Evolutionary conservation across 1,140 invertebrate genomes (phyloP).

Genomic region (Nilaparvata lugens): DNA sequence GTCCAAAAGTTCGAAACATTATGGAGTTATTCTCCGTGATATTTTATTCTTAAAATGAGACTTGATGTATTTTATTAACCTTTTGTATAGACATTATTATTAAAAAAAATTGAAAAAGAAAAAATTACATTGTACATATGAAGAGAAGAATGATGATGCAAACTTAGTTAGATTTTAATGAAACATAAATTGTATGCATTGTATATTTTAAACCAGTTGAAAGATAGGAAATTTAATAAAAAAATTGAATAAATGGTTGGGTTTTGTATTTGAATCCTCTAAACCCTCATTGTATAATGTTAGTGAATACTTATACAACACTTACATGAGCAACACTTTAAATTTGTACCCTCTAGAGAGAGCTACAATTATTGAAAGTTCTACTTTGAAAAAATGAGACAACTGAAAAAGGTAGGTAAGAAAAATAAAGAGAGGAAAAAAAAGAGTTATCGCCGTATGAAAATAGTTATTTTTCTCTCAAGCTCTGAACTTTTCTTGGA

Average conservation of each 20-base stretch:
- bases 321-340: too few relatives aligned
- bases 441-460: too few relatives aligned
- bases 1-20: neutral
- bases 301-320: too few relatives aligned
- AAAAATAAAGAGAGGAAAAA: too few relatives aligned
- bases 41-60: conserved; percentile 6
- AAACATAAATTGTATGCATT: conserved; percentile 17
- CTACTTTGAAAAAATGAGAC: too few relatives aligned
- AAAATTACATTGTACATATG: neutral
- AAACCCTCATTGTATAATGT: too few relatives aligned
- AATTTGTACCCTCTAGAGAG: too few relatives aligned
- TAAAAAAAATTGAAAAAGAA: neutral
- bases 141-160: conserved; percentile 4
- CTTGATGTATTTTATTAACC: conserved; percentile 17
- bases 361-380: too few relatives aligned
- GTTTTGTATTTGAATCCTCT: neutral
- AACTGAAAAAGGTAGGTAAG: too few relatives aligned
- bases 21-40: neutral
- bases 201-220: conserved; percentile 18
- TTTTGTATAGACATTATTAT: conserved; percentile 16
- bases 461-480: too few relatives aligned
- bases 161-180: conserved; percentile 17
- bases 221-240: conserved; percentile 16
- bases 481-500: too few relatives aligned
- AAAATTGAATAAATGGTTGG: neutral